A percentile compares a stretch with the other conserved stretches of the same genome.
phyloP scores from a whole-genome alignment of 1,140 invertebrate species.

The Halesus radiatus region DNA sequence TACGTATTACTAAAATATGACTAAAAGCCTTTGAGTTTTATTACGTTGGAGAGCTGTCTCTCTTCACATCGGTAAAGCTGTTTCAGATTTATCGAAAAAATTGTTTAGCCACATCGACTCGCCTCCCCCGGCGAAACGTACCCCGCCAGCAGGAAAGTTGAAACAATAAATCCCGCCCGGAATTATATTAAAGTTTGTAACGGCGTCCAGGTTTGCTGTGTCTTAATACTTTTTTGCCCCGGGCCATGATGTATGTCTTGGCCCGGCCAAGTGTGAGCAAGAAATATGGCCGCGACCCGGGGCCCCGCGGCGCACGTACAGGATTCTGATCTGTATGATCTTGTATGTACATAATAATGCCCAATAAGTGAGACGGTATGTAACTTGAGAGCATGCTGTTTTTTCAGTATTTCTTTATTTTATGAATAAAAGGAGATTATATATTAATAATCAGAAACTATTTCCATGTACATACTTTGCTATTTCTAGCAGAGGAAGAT shows the following conservation, averaged over 20 bases:
- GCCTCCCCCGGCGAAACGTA: not conserved
- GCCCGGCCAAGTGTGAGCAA: conserved; percentile 19
- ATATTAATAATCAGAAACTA: too few species aligned
- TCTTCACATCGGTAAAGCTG: too few species aligned
- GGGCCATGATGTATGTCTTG: conserved; percentile 37
- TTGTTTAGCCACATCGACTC: too few species aligned
- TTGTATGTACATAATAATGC: not conserved
- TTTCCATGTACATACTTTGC: too few species aligned
- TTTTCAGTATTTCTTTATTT: too few species aligned
- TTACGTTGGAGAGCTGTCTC: too few species aligned
- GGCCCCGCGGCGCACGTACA: not conserved
- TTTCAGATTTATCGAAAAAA: too few species aligned
- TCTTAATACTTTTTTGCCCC: conserved; percentile 57
- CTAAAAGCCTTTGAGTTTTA: too few species aligned
- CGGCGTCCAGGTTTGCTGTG: conserved; percentile 48
- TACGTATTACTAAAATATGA: too few species aligned
- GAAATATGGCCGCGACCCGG: conserved; percentile 4
- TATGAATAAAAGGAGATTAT: too few species aligned
- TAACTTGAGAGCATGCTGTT: not conserved
- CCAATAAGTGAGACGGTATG: not conserved
- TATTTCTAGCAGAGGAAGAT: too few species aligned
- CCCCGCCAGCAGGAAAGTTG: conserved; percentile 47
- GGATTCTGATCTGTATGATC: conserved; percentile 11
- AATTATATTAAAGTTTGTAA: conserved; percentile 57
- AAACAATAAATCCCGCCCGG: conserved; percentile 54